Percentiles rank a stretch among this genome's conserved stretches.
Conservation (phyloP, 92 coral and sea anemone species). For the Anthopleura xanthogrammica region DNA sequence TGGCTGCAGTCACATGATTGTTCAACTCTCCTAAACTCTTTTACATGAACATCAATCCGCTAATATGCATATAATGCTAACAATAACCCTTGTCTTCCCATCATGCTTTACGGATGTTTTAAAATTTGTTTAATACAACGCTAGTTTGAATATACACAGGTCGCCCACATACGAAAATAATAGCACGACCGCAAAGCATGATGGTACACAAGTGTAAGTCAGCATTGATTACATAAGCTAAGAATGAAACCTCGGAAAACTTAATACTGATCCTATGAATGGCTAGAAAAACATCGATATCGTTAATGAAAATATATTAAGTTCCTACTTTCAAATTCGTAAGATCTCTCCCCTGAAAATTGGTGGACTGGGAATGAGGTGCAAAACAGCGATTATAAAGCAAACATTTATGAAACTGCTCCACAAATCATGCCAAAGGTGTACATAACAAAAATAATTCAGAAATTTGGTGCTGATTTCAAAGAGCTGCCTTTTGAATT, state of each 20-base stretch:
- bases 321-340: not conserved
- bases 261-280: not conserved
- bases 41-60: not conserved
- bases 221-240: not conserved
- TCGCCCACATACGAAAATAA: not conserved
- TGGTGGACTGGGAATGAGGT: not conserved
- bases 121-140: not conserved
- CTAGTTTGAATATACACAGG: not conserved
- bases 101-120: conserved; percentile 1
- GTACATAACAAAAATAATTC: too few relatives aligned
- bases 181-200: not conserved
- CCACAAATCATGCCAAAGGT: too few relatives aligned
- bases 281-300: not conserved
- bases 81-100: not conserved
- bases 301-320: too few relatives aligned
- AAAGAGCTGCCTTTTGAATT: not conserved
- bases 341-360: not conserved
- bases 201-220: not conserved
- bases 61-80: not conserved
- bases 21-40: not conserved
- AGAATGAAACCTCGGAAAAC: not conserved
- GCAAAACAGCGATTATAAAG: too few relatives aligned
- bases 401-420: too few relatives aligned
- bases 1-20: too few relatives aligned
- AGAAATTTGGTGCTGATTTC: too few relatives aligned